A percentile compares a stretch with the other conserved stretches of the same genome.
Evolutionary conservation across 2,797 vertebrate genomes (phyloP).

Genomic region (Molothrus aeneus): DNA sequence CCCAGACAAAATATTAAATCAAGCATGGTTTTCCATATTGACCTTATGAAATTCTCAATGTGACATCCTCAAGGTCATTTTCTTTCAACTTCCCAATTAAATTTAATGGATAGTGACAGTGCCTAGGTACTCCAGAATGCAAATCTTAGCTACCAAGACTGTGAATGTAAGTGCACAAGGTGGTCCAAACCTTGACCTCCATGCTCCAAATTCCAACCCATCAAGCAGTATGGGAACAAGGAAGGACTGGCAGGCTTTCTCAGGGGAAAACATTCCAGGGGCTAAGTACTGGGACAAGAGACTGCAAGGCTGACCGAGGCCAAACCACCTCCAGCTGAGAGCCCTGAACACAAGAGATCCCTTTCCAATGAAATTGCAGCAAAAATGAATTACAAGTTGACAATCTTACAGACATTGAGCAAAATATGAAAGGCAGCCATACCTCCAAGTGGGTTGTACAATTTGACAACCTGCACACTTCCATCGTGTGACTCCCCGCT

Average conservation of each 20-base stretch:
- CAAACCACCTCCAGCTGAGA: background rate
- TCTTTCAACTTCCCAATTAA: no score
- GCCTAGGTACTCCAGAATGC: background rate
- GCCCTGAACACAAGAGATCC: no score
- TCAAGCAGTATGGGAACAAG: background rate
- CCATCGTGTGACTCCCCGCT: fast-evolving
- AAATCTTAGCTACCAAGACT: background rate
- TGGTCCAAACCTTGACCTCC: background rate
- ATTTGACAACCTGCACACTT: background rate
- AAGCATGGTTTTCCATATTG: no score
- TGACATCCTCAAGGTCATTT: no score
- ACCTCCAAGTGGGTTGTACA: background rate
- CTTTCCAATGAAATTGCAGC: background rate
- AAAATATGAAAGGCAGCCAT: background rate
- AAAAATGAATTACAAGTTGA: background rate
- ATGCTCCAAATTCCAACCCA: background rate
- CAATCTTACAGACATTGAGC: background rate
- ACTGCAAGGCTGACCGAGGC: background rate
- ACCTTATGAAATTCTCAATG: background rate
- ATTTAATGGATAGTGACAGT: background rate
- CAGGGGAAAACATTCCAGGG: background rate
- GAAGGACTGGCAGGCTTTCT: background rate
- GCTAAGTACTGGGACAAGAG: background rate
- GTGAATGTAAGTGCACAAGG: no score
- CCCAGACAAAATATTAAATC: background rate